phyloP scores from a whole-genome alignment of 2,888 invertebrate species.

The Dryobota labecula region DNA sequence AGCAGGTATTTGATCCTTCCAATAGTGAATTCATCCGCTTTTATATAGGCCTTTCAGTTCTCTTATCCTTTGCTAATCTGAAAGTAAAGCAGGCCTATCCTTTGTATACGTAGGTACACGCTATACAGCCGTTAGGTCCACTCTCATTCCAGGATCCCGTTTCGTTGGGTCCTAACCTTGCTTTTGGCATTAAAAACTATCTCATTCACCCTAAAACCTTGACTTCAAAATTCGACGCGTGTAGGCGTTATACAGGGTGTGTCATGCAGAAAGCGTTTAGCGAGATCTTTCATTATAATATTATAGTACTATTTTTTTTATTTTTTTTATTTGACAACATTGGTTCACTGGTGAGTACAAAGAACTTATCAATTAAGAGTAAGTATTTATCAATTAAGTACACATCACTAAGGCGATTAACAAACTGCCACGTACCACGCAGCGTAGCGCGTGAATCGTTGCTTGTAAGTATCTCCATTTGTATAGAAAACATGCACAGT shows the following conservation, averaged over 20 bases:
- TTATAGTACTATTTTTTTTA: too few species aligned
- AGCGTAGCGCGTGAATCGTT: too few species aligned
- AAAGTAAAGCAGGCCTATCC: slow-evolving; percentile 1
- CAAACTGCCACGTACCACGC: too few species aligned
- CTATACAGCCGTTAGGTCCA: slow-evolving; percentile 16
- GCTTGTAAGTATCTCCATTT: too few species aligned
- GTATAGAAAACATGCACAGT: too few species aligned
- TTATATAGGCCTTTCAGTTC: neutral
- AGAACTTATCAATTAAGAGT: too few species aligned
- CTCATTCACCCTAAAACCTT: slow-evolving; percentile 19
- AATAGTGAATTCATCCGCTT: neutral
- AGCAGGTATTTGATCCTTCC: neutral
- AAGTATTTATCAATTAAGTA: too few species aligned
- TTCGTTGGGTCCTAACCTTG: slow-evolving; percentile 11
- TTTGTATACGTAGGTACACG: slow-evolving; percentile 3
- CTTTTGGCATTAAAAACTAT: slow-evolving; percentile 46
- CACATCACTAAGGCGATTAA: too few species aligned
- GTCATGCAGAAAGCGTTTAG: neutral
- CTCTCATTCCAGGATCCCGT: slow-evolving; percentile 14
- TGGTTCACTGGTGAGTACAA: too few species aligned
- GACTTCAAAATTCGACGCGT: slow-evolving; percentile 17
- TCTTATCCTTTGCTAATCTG: slow-evolving; percentile 19
- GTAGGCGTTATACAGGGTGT: neutral
- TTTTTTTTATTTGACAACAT: too few species aligned
- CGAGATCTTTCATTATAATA: neutral